Evolutionary conservation across 1,140 invertebrate genomes (phyloP), one percentile per base, ranked within the genome.

Genomic region (Cecropterus lyciades): DNA sequence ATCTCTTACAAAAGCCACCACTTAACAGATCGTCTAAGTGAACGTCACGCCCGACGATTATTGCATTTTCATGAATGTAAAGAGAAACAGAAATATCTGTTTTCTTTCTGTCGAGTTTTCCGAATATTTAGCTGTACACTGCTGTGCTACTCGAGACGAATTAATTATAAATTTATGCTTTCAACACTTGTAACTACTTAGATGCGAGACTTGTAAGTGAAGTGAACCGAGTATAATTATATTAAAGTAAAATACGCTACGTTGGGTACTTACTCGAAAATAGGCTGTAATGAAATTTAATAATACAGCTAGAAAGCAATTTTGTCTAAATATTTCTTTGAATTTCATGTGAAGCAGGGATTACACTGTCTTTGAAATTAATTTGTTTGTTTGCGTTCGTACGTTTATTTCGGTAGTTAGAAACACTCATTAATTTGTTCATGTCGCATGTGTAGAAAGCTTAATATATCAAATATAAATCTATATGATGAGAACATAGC

Each of bases 171-270:
- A 51, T 49, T 49, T 66, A 48, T 59, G 53, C 46, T 45, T 65
- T 37, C 16, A 42, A 57, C 11, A 43, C 40, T 30, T 59, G 65
- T 59, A 60, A 67, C 20, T 60, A 59, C 53, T 68, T 64, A 65
- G 52, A 75, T 65, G 14, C 60, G 65, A 55, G 45, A 46, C 60
- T 79, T 70, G 69, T 75, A 66, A 73, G 67, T 48, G 62, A 33
- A 76, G 48, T 73, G 73, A 76, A 72, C 69, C 70, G 73, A 74
- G 51, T 67, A 57, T 76, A 80, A 80, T 80, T n/a, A n/a, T n/a
- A n/a, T n/a, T 80, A 76, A 70, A 70, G 73, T 73, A 60, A 80
- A 75, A 75, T 68, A 77, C 71, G 75, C 65, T 71, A 70, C 73
- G 67, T 42, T 76, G 69, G 57, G 56, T 73, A 74, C 67, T 72